phyloP scores from a whole-genome alignment of 2,797 vertebrate genomes.

The Anguilla marmorata region DNA sequence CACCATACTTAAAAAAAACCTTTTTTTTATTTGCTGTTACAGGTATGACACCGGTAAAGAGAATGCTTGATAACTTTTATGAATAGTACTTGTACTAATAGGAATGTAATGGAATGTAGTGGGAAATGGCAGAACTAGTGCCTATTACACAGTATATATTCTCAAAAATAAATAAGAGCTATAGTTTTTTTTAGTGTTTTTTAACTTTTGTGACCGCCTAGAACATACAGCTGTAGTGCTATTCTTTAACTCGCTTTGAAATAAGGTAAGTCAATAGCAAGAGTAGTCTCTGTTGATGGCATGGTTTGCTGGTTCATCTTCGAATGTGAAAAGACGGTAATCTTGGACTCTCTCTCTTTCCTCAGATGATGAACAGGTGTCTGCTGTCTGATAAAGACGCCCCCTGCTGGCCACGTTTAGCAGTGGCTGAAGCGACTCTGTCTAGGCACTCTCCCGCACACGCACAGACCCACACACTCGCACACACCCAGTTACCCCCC shows the following conservation, averaged over 20 bases:
- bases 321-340: not conserved
- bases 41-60: not conserved
- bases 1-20: not conserved
- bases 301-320: not conserved
- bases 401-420: slow-evolving; percentile 57
- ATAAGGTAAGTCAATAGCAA: not conserved
- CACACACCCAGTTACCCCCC: slow-evolving; percentile 76
- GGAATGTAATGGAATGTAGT: not conserved
- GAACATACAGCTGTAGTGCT: not conserved
- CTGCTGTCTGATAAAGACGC: slow-evolving; percentile 85
- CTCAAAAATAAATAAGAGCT: not conserved
- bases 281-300: not conserved
- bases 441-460: slow-evolving; percentile 79
- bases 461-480: slow-evolving; percentile 63
- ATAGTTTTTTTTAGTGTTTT: not conserved
- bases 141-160: not conserved
- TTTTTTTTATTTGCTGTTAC: not conserved
- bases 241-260: not conserved
- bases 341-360: slow-evolving; percentile 49
- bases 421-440: slow-evolving; percentile 68
- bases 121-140: not conserved
- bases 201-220: not conserved
- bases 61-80: not conserved
- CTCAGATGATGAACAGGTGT: slow-evolving; percentile 96
- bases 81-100: not conserved